Evolutionary conservation across 2,113 vertebrate species (phyloP).

Genomic region (Caretta caretta): DNA sequence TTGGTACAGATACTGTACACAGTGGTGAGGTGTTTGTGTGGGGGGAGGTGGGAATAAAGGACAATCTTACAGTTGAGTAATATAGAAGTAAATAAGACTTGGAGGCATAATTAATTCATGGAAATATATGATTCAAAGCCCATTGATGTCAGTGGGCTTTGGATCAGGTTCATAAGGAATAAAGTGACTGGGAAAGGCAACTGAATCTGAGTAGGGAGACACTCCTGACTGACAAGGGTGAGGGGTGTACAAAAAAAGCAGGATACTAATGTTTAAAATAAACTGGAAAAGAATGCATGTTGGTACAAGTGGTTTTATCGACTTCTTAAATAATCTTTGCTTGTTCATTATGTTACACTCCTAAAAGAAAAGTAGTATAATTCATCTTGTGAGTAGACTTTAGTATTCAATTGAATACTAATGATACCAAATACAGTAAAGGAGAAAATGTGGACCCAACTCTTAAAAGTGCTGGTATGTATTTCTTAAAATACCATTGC

Average conservation of each 20-base stretch:
- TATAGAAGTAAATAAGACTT: background rate
- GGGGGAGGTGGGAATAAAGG: background rate
- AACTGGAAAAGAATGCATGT: background rate
- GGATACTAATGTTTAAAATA: background rate
- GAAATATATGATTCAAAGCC: background rate
- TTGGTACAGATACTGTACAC: background rate
- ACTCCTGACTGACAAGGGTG: rapidly evolving
- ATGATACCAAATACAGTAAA: background rate
- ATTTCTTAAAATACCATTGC: background rate
- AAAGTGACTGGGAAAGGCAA: background rate
- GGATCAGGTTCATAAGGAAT: background rate
- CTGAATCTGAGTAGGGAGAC: background rate
- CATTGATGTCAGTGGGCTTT: background rate
- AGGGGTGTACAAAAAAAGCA: background rate
- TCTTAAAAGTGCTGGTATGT: background rate
- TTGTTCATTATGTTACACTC: background rate
- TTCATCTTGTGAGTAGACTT: background rate
- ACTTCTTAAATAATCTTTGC: background rate
- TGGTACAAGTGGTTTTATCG: background rate
- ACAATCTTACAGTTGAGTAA: background rate
- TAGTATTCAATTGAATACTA: background rate
- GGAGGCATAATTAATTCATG: background rate
- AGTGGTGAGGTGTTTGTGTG: background rate
- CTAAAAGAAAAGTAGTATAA: rapidly evolving
- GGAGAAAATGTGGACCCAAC: rapidly evolving